These are phyloP conservation scores for Aeoliscus strigatus DNA, from an alignment of 2,797 vertebrate genomes.

Conservation along the genomic window DNA sequence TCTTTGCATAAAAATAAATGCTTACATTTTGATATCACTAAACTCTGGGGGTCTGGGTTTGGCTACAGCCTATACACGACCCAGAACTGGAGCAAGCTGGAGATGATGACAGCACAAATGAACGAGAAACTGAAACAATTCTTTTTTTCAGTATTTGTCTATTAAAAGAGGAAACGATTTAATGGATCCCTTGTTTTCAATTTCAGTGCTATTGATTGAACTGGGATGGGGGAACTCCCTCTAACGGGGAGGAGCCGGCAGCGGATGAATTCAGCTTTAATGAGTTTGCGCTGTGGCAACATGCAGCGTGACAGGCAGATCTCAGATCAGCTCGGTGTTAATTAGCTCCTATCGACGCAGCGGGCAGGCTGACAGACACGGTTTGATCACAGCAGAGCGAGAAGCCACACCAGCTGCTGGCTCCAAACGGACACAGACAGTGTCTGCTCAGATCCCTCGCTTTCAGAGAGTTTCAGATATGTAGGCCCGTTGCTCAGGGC, in stretches of 20 bases:
- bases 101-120: no score
- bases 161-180: no score
- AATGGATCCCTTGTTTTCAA: no score
- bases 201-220: no score
- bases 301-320: constrained; percentile 35
- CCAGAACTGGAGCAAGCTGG: no score
- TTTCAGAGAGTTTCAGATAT: constrained; percentile 13
- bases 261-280: constrained; percentile 43
- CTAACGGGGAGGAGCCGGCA: constrained; percentile 33
- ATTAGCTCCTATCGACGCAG: constrained; percentile 45
- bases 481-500: constrained; percentile 1
- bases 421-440: constrained; percentile 4
- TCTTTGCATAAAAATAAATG: no score
- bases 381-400: constrained; percentile 29
- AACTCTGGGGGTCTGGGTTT: no score
- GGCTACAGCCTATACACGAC: no score
- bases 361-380: constrained; percentile 31
- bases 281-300: constrained; percentile 23
- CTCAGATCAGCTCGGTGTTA: constrained; percentile 56
- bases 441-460: not conserved
- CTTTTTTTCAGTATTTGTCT: no score
- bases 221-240: constrained; percentile 3
- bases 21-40: no score
- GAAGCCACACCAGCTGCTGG: constrained; percentile 41
- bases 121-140: no score